These are phyloP conservation scores for Coptodon bakossiorum DNA, from an alignment of 2,113 vertebrate genomes.

Conservation along the genomic window DNA sequence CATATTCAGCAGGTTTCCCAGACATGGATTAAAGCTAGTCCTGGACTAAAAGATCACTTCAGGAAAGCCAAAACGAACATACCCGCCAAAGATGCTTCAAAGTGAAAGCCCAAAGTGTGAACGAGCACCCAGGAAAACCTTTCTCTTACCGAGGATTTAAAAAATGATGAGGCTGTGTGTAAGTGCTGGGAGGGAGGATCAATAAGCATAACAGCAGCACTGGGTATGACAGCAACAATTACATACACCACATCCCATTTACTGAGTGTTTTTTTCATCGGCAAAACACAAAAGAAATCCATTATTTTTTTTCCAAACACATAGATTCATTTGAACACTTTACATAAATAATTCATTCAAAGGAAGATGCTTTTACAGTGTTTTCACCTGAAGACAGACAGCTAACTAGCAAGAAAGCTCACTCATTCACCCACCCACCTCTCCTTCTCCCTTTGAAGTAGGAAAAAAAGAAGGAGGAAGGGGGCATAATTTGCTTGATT, in stretches of 20 bases:
- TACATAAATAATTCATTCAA: constrained; percentile 68
- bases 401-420: constrained; percentile 18
- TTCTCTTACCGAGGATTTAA: neutral
- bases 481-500: constrained; percentile 51
- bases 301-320: constrained; percentile 54
- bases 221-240: constrained; percentile 62
- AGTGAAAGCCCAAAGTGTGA: neutral
- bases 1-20: neutral
- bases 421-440: neutral
- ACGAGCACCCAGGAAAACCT: neutral
- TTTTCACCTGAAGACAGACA: constrained; percentile 61
- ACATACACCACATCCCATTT: constrained; percentile 60
- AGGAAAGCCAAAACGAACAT: neutral
- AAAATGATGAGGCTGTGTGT: constrained; percentile 12
- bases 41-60: neutral
- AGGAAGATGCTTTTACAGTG: constrained; percentile 44
- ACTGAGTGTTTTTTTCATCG: constrained; percentile 41
- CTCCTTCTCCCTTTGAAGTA: constrained; percentile 38
- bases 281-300: constrained; percentile 46
- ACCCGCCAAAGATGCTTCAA: neutral
- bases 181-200: constrained; percentile 22
- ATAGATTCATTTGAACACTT: constrained; percentile 56
- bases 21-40: neutral
- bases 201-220: constrained; percentile 55
- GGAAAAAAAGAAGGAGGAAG: neutral